Percentiles rank a stretch among this genome's conserved stretches.
Conservation (phyloP, 1,140 invertebrate species). For the Drosophila subobscura region DNA sequence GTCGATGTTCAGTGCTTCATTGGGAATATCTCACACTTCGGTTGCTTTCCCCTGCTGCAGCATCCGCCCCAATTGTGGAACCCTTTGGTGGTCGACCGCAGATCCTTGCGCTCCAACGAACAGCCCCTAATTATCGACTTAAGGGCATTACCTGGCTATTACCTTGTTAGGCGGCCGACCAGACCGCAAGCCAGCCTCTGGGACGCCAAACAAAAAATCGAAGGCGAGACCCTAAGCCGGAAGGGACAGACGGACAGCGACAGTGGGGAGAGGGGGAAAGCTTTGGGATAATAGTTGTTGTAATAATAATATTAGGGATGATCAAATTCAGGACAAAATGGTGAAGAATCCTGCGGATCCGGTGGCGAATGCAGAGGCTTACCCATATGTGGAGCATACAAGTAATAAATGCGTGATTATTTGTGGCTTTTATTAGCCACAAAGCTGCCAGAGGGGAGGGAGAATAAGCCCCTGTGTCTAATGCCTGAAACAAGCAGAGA, state of each 20-base stretch:
- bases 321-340: constrained; percentile 24
- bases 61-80: neutral
- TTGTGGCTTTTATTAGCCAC: constrained; percentile 73
- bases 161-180: constrained; percentile 43
- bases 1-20: too few relatives aligned
- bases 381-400: constrained; percentile 21
- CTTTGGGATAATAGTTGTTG: constrained; percentile 26
- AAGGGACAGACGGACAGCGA: constrained; percentile 4
- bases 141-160: constrained; percentile 34
- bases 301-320: constrained; percentile 29
- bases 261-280: neutral
- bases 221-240: constrained; percentile 12
- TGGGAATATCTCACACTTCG: too few relatives aligned
- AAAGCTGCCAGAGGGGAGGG: constrained; percentile 1
- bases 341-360: neutral
- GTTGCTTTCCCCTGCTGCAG: too few relatives aligned
- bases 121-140: constrained; percentile 52
- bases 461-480: constrained; percentile 27
- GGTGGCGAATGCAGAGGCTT: too few relatives aligned
- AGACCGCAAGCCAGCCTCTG: neutral
- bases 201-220: neutral
- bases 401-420: constrained; percentile 75
- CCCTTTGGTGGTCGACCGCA: constrained; percentile 7
- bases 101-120: constrained; percentile 6
- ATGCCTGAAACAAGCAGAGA: constrained; percentile 37